A percentile compares a stretch with the other conserved stretches of the same genome.
Conservation (phyloP, 2,888 invertebrate species). For the Eustalomyia histrio region DNA sequence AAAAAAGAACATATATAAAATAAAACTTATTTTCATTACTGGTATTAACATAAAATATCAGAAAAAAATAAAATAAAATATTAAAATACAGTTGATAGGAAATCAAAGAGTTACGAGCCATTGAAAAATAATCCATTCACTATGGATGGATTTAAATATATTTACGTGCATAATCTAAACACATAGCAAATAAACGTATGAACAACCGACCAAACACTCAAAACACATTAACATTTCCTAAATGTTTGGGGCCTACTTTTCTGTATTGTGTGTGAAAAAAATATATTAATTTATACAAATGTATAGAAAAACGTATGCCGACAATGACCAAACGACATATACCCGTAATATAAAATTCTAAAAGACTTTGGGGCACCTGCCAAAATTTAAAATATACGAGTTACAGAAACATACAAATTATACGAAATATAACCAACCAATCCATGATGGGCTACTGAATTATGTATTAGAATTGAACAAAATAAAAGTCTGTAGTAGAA, state of each 20-base stretch:
- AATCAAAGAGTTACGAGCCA: conserved; percentile 65
- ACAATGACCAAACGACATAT: conserved; percentile 39
- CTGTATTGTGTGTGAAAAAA: conserved; percentile 47
- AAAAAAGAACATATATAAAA: background rate
- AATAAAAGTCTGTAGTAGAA: conserved; percentile 16
- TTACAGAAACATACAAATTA: conserved; percentile 10
- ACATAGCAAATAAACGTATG: conserved; percentile 7
- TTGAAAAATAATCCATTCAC: conserved; percentile 59
- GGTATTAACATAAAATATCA: conserved; percentile 53
- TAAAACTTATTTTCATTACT: conserved; percentile 54
- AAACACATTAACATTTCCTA: conserved; percentile 56
- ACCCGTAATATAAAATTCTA: conserved; percentile 49
- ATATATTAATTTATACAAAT: background rate
- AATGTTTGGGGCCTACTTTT: conserved; percentile 33
- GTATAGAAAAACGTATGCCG: conserved; percentile 28
- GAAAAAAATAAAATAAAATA: conserved; percentile 20
- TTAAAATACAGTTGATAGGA: conserved; percentile 52
- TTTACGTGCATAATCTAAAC: conserved; percentile 35
- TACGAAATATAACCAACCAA: background rate
- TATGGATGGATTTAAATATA: conserved; percentile 58
- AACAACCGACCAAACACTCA: conserved; percentile 27
- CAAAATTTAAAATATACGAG: conserved; percentile 52
- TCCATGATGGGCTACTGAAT: conserved; percentile 54
- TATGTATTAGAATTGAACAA: conserved; percentile 47
- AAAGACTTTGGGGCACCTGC: conserved; percentile 65